Evolutionary conservation across 2,113 vertebrate species (phyloP).

Genomic region (Dinomys branickii): DNA sequence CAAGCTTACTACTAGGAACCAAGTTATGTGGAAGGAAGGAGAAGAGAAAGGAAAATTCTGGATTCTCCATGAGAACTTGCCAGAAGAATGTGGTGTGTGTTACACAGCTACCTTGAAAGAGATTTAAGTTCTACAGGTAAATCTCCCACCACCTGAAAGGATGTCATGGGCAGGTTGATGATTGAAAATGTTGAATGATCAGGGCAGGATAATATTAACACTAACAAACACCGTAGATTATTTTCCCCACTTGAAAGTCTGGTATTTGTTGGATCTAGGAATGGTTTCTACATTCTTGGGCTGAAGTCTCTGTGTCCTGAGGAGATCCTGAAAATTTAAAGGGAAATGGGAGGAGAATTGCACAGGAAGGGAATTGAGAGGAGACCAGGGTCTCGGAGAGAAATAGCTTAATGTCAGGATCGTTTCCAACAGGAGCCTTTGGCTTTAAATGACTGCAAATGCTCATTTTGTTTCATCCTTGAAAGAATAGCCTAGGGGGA

Average conservation of each 20-base stretch:
- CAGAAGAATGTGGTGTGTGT: background rate
- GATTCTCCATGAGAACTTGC: background rate
- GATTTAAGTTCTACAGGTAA: background rate
- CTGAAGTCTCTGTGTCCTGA: background rate
- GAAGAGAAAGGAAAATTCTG: background rate
- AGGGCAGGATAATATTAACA: background rate
- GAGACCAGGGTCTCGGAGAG: background rate
- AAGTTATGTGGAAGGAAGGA: background rate
- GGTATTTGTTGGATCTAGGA: background rate
- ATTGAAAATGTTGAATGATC: background rate
- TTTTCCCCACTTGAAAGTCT: background rate
- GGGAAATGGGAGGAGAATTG: background rate
- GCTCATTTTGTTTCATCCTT: conserved; percentile 34
- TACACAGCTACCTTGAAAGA: background rate
- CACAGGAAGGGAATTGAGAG: background rate
- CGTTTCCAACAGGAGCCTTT: background rate
- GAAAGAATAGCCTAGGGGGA: conserved; percentile 18
- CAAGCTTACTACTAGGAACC: background rate
- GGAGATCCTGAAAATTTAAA: background rate
- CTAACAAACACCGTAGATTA: background rate
- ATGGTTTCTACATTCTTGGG: background rate
- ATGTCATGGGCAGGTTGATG: background rate
- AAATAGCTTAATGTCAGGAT: background rate
- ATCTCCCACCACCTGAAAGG: background rate
- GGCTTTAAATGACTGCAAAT: background rate